Evolutionary conservation across 2,888 invertebrate species (phyloP).

Genomic region (Lycaena phlaeas): DNA sequence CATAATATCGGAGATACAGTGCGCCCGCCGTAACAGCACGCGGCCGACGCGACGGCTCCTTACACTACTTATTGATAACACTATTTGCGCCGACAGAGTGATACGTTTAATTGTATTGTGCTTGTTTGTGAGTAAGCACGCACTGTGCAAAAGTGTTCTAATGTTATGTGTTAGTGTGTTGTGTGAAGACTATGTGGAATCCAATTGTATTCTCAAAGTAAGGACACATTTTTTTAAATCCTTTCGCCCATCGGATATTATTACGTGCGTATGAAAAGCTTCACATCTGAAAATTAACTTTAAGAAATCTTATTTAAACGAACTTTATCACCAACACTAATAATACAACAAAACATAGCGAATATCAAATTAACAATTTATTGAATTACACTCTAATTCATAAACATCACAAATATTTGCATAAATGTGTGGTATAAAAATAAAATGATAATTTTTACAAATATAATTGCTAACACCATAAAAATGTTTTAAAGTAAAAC

Average conservation of each 20-base stretch:
- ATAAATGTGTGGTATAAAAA: not conserved
- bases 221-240: conserved; percentile 23
- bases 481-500: no score
- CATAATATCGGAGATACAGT: conserved; percentile 27
- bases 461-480: no score
- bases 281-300: no score
- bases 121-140: conserved; percentile 19
- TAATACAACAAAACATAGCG: no score
- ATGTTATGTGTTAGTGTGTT: conserved; percentile 21
- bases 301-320: no score
- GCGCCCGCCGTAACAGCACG: conserved; percentile 21
- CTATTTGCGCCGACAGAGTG: conserved; percentile 22
- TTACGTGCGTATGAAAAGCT: not conserved
- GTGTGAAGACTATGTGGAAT: conserved; percentile 41
- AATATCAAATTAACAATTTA: no score
- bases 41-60: conserved; percentile 22
- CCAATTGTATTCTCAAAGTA: conserved; percentile 50
- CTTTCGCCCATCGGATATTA: no score
- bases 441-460: not conserved
- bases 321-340: no score
- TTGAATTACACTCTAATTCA: no score
- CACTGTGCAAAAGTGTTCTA: conserved; percentile 18
- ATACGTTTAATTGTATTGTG: conserved; percentile 21
- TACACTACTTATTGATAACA: conserved; percentile 25
- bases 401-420: not conserved